Conservation (phyloP, 2,888 invertebrate species). For the Trypoxylon attenuatum region DNA sequence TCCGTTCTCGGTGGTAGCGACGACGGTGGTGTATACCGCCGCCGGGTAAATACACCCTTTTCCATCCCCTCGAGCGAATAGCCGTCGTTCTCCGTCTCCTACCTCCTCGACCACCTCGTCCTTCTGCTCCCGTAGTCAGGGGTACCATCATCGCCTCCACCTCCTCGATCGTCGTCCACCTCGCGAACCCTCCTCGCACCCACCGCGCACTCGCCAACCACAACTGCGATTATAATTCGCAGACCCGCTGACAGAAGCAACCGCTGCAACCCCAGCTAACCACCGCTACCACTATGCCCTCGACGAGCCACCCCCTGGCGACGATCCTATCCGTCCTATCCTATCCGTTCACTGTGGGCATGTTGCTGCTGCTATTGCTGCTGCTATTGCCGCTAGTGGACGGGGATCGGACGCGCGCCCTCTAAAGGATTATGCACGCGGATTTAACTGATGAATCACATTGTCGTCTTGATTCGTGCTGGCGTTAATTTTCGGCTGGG, state of each 20-base stretch:
- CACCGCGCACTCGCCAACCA: slow-evolving; percentile 69
- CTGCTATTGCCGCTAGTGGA: too few species aligned
- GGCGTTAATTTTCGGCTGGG: slow-evolving; percentile 72
- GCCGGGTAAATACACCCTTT: slow-evolving; percentile 63
- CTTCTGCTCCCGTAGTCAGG: background rate
- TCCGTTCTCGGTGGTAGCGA: slow-evolving; percentile 57
- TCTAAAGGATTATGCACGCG: slow-evolving; percentile 75
- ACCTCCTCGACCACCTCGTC: slow-evolving; percentile 15
- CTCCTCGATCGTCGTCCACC: slow-evolving; percentile 17
- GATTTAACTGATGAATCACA: slow-evolving; percentile 75
- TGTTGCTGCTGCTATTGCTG: too few species aligned
- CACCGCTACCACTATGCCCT: background rate
- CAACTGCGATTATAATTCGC: slow-evolving; percentile 75
- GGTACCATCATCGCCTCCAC: slow-evolving; percentile 14
- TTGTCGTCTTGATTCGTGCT: slow-evolving; percentile 75
- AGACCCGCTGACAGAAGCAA: slow-evolving; percentile 59
- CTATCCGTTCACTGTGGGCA: slow-evolving; percentile 31
- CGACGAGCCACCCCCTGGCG: slow-evolving; percentile 17
- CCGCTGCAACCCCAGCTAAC: slow-evolving; percentile 24
- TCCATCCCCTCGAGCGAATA: slow-evolving; percentile 60
- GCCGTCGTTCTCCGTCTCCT: slow-evolving; percentile 40
- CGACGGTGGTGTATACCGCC: slow-evolving; percentile 53
- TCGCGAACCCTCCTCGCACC: slow-evolving; percentile 30
- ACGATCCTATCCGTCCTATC: slow-evolving; percentile 23
- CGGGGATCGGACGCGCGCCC: slow-evolving; percentile 60